phyloP scores from a whole-genome alignment of 2,888 invertebrate genomes.

The Miltochrista miniata region DNA sequence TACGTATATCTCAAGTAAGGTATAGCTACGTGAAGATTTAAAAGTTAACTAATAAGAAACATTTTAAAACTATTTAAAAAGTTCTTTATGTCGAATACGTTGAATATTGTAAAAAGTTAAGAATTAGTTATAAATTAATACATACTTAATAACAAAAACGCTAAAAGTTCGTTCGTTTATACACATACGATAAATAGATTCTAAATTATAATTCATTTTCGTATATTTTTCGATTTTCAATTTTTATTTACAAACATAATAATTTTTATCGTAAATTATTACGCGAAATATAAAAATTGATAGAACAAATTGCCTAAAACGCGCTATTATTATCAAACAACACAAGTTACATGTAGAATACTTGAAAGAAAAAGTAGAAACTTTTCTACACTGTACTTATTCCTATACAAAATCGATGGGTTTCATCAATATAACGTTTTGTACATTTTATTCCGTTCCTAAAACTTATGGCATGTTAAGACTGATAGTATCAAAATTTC shows the following conservation, averaged over 20 bases:
- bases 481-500: constrained; percentile 79
- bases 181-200: constrained; percentile 24
- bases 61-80: not conserved
- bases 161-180: constrained; percentile 22
- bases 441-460: constrained; percentile 15
- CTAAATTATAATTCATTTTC: constrained; percentile 19
- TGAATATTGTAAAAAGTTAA: constrained; percentile 4
- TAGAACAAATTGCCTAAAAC: too few species aligned
- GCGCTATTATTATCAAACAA: too few species aligned
- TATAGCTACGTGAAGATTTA: too few species aligned
- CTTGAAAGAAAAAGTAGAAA: not conserved
- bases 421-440: constrained; percentile 9
- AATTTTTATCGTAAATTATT: constrained; percentile 36
- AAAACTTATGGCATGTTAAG: constrained; percentile 69
- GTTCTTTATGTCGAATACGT: not conserved
- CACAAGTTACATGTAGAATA: not conserved
- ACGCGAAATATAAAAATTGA: constrained; percentile 32
- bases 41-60: too few species aligned
- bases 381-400: not conserved
- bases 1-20: too few species aligned
- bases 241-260: constrained; percentile 38
- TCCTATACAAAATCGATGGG: constrained; percentile 24
- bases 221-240: constrained; percentile 31
- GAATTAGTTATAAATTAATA: constrained; percentile 3
- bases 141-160: constrained; percentile 17